Conservation (phyloP, 1,140 invertebrate genomes). For the Drosophila elegans region DNA sequence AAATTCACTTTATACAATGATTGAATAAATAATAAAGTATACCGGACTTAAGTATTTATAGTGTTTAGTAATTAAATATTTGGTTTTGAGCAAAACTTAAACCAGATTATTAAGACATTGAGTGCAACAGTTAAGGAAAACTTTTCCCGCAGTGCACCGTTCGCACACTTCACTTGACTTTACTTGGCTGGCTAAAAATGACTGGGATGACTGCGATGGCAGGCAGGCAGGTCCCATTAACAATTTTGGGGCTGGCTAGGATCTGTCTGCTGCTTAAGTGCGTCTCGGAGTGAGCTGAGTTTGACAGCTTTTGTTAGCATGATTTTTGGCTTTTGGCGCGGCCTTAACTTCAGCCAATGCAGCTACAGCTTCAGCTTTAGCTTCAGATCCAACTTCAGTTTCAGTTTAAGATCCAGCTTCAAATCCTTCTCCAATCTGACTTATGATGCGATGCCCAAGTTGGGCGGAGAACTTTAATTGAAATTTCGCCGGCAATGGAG, state of each 20-base stretch:
- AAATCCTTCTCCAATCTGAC: slow-evolving; percentile 13
- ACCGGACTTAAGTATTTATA: too few relatives aligned
- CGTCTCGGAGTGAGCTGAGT: slow-evolving; percentile 48
- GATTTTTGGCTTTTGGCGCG: slow-evolving; percentile 49
- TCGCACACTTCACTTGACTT: slow-evolving; percentile 63
- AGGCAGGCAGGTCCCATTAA: slow-evolving; percentile 67
- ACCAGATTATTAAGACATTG: too few relatives aligned
- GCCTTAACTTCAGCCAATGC: slow-evolving; percentile 54
- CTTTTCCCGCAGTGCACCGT: slow-evolving; percentile 28
- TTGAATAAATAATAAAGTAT: too few relatives aligned
- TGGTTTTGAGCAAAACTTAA: too few relatives aligned
- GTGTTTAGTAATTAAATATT: too few relatives aligned
- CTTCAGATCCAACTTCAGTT: background rate
- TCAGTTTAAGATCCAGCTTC: background rate
- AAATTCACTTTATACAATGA: too few relatives aligned
- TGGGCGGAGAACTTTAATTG: slow-evolving; percentile 68
- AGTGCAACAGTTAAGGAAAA: too few relatives aligned
- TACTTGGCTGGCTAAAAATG: slow-evolving; percentile 27
- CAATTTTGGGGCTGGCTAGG: slow-evolving; percentile 68
- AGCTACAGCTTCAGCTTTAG: background rate
- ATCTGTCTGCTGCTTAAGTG: slow-evolving; percentile 69
- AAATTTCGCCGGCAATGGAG: slow-evolving; percentile 61
- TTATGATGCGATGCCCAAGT: slow-evolving; percentile 52
- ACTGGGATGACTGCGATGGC: slow-evolving; percentile 10
- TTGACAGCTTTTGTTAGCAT: slow-evolving; percentile 74